These are phyloP conservation scores for Agriopis marginaria DNA, from an alignment of 2,888 invertebrate genomes.

Conservation along the genomic window DNA sequence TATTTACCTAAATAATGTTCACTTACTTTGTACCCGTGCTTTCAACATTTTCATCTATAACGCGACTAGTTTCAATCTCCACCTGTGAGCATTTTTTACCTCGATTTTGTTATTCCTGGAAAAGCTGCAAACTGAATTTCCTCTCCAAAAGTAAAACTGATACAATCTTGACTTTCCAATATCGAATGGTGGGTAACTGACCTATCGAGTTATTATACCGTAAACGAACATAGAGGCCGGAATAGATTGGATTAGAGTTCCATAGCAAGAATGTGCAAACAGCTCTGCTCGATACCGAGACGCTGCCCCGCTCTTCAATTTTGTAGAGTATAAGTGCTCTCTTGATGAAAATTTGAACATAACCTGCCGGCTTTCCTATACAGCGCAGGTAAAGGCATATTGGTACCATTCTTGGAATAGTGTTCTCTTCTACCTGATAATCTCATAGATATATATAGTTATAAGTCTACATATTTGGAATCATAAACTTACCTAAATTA, in stretches of 20 bases:
- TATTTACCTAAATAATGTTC: background rate
- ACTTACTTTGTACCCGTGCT: background rate
- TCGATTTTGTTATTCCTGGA: constrained; percentile 33
- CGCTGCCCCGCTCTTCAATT: constrained; percentile 50
- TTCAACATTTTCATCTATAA: constrained; percentile 10
- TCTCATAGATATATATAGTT: constrained; percentile 1
- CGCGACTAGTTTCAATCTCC: constrained; percentile 8
- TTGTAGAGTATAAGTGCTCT: constrained; percentile 57
- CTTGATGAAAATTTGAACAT: constrained; percentile 56
- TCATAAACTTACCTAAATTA: too few species aligned
- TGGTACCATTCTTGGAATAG: constrained; percentile 11
- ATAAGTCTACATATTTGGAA: too few species aligned
- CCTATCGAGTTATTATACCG: constrained; percentile 36
- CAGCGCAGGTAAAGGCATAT: constrained; percentile 23
- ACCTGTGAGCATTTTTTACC: constrained; percentile 21
- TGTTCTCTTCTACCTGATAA: constrained; percentile 3
- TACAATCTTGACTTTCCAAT: constrained; percentile 37
- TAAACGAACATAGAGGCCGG: constrained; percentile 33
- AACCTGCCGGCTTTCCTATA: constrained; percentile 31
- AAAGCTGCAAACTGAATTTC: constrained; percentile 33
- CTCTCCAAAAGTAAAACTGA: constrained; percentile 35
- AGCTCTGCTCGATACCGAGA: constrained; percentile 54
- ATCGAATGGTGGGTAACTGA: constrained; percentile 33
- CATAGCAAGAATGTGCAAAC: constrained; percentile 51
- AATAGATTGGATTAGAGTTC: constrained; percentile 52